A percentile compares a stretch with the other conserved stretches of the same genome.
These are phyloP conservation scores for Mirza zaza DNA, from an alignment of 2,113 vertebrate genomes.

Conservation along the genomic window DNA sequence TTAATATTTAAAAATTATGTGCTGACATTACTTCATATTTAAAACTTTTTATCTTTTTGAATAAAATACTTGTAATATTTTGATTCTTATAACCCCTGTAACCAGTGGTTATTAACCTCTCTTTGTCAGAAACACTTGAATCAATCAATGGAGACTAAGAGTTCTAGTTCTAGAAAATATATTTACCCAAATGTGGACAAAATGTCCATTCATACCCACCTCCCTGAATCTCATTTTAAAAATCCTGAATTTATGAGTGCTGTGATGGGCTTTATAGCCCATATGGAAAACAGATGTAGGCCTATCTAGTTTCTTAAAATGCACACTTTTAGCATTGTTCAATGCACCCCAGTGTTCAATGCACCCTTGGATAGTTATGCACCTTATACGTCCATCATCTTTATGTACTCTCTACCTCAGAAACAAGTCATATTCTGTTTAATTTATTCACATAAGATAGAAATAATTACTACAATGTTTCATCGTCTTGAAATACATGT, in stretches of 20 bases:
- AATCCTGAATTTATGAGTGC: background rate
- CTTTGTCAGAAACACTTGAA: background rate
- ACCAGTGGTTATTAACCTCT: background rate
- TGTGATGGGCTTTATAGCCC: background rate
- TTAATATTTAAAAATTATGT: background rate
- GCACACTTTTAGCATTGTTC: background rate
- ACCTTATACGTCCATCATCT: background rate
- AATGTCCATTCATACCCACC: background rate
- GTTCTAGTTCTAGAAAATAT: background rate
- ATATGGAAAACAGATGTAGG: background rate
- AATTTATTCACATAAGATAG: background rate
- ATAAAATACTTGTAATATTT: background rate
- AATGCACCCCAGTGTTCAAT: background rate
- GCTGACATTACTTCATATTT: background rate
- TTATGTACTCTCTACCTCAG: background rate
- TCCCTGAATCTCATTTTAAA: background rate
- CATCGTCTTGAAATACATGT: background rate
- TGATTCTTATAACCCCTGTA: background rate
- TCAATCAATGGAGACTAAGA: background rate
- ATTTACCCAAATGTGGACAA: background rate
- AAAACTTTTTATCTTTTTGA: background rate
- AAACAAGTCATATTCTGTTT: background rate
- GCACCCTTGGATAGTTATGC: background rate
- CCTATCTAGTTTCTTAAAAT: background rate
- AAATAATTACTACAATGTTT: background rate